Conservation (phyloP, 2,888 invertebrate genomes). For the Limulus polyphemus region DNA sequence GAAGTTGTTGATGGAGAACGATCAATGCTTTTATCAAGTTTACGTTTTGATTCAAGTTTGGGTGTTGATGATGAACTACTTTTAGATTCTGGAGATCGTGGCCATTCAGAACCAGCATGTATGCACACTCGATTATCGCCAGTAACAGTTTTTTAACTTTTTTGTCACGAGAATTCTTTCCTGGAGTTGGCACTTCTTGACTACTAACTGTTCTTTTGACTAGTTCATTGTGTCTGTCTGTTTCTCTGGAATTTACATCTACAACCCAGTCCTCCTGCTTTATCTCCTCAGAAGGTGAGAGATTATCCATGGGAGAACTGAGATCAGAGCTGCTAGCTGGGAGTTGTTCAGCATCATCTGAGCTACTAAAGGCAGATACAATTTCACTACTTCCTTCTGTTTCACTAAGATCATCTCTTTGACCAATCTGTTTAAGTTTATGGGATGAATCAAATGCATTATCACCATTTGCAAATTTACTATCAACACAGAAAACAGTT, state of each 20-base stretch:
- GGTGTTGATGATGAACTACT: not conserved
- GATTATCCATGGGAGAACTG: not conserved
- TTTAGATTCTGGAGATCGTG: not conserved
- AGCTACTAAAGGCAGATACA: not conserved
- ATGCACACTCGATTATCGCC: slow-evolving; percentile 20
- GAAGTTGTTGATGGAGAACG: too few species aligned
- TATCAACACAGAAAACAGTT: too few species aligned
- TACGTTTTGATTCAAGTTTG: not conserved
- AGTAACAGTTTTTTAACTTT: slow-evolving; percentile 19
- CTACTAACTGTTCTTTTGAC: not conserved
- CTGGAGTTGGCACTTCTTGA: not conserved
- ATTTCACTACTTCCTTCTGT: not conserved
- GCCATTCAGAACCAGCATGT: slow-evolving; percentile 6
- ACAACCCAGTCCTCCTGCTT: not conserved
- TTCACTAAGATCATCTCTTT: not conserved
- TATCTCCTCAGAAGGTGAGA: not conserved
- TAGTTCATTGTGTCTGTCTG: too few species aligned
- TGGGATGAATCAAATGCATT: too few species aligned
- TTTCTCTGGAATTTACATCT: too few species aligned
- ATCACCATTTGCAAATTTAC: too few species aligned
- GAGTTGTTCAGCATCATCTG: not conserved
- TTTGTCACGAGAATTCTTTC: slow-evolving; percentile 1
- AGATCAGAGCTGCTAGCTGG: not conserved
- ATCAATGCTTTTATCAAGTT: not conserved
- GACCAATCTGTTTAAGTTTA: too few species aligned